phyloP scores from a whole-genome alignment of 2,888 invertebrate species.

The Thyatira batis region DNA sequence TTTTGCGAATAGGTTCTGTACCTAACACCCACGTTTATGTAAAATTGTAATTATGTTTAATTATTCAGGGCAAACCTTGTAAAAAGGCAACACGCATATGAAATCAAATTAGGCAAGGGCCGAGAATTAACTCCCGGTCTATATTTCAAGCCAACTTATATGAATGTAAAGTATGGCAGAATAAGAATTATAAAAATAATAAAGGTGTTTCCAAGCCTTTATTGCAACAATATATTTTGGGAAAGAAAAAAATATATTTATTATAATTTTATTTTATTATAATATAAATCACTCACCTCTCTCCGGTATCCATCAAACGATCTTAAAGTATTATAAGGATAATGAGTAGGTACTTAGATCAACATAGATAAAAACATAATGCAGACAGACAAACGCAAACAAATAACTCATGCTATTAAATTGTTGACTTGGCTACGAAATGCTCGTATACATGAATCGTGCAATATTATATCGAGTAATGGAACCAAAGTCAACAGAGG shows the following conservation, averaged over 20 bases:
- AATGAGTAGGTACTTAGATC: too few relatives aligned
- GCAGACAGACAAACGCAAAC: constrained; percentile 18
- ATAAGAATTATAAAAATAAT: too few relatives aligned
- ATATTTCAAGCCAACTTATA: not conserved
- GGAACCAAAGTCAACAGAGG: not conserved
- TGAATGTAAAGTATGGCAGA: too few relatives aligned
- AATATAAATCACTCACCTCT: too few relatives aligned
- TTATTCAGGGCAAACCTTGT: not conserved
- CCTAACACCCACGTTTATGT: not conserved
- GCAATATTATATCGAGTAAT: not conserved
- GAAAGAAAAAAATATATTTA: too few relatives aligned
- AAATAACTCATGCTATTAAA: constrained; percentile 21
- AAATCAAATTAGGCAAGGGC: not conserved
- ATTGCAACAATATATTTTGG: too few relatives aligned
- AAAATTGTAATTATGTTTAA: not conserved
- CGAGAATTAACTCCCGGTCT: not conserved
- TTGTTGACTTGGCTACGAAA: constrained; percentile 15
- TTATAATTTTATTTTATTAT: not conserved
- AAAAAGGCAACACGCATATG: not conserved
- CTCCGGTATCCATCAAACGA: too few relatives aligned
- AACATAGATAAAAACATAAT: not conserved
- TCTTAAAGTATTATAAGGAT: too few relatives aligned
- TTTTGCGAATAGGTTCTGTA: constrained; percentile 5
- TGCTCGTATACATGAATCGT: constrained; percentile 10
- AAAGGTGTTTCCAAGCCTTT: too few relatives aligned